Base-by-base conservation (phyloP, 2,797 vertebrate genomes). In the Salarias fasciatus region DNA sequence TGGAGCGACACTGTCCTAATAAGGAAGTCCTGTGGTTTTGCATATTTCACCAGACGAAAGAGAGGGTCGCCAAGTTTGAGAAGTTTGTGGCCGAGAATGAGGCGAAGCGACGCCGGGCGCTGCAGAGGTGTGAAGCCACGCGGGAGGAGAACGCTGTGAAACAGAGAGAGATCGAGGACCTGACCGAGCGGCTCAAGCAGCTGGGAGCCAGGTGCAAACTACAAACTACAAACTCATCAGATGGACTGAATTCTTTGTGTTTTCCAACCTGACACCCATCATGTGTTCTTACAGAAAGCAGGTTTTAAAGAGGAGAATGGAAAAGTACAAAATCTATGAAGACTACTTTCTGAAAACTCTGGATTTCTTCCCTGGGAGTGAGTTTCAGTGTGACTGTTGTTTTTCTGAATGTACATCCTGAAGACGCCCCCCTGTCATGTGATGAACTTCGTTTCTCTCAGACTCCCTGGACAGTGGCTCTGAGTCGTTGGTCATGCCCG, bases 261-360 rank as follows among this genome's bases (percentile, higher is more conserved):
- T 6, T 5, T 35, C 33, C 35, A 35, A 6, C 9, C 9, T 5
- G 33, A 40, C 0, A 12, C 6, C 11, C 11, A 54, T 9, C 33
- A 6, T 35, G 33, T 9, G 33, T 9, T 4, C 33, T 35, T 35
- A 75, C 84, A 95, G 93, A 48, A 88, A 92, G 51, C 67, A 85
- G 36, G 60, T 73, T 50, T 82, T 94, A 72, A 90, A 91, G 70
- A 86, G 85, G 24, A 86, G 79, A 56, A 71, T 89, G 33, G 45
- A 67, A 69, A 94, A 91, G 72, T 85, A 92, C n/a, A 86, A 91
- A 86, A 72, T 75, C 9, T 92, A 85, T 40, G 88, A 94, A 80
- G 86, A 92, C 80, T 95, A 93, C 67, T 66, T 95, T 65, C 70
- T 86, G 63, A 91, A 92, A 86, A 90, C 89, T 18, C 57, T 92